Evolutionary conservation across 2,113 vertebrate genomes (phyloP).

Genomic region (Corythoichthys intestinalis): DNA sequence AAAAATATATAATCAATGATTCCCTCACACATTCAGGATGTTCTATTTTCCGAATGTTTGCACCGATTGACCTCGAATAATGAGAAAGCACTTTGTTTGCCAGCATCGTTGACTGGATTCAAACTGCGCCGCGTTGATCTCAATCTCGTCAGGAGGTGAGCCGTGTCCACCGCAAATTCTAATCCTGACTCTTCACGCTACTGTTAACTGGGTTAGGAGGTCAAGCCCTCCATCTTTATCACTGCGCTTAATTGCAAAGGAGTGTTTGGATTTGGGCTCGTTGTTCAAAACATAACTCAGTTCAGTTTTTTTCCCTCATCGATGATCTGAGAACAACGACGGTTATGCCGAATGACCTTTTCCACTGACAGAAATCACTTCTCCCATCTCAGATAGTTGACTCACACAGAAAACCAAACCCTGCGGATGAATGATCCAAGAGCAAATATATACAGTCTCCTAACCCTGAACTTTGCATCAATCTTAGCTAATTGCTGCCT

Average conservation of each 20-base stretch:
- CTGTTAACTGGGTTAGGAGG: slow-evolving; percentile 62
- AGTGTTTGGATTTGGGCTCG: neutral
- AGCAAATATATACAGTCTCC: slow-evolving; percentile 69
- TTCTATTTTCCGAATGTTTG: neutral
- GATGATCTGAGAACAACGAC: slow-evolving; percentile 9
- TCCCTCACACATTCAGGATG: too few relatives aligned
- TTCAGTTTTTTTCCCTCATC: neutral
- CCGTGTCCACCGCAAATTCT: slow-evolving; percentile 30
- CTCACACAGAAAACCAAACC: slow-evolving; percentile 16
- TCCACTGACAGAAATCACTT: slow-evolving; percentile 54
- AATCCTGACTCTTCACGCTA: slow-evolving; percentile 49
- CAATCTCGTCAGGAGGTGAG: slow-evolving; percentile 41
- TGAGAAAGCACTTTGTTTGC: neutral
- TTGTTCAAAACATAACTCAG: neutral
- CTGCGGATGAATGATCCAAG: slow-evolving; percentile 51
- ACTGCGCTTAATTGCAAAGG: neutral
- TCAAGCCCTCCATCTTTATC: slow-evolving; percentile 38
- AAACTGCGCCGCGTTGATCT: slow-evolving; percentile 5
- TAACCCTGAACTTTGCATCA: slow-evolving; percentile 98
- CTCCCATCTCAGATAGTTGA: slow-evolving; percentile 40
- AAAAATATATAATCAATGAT: too few relatives aligned
- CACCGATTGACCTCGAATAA: neutral
- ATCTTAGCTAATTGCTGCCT: slow-evolving; percentile 99
- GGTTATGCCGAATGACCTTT: slow-evolving; percentile 48
- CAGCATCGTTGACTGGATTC: slow-evolving; percentile 7